Evolutionary conservation across 2,797 vertebrate genomes (phyloP).

Genomic region (Helicolenus hilgendorfi): DNA sequence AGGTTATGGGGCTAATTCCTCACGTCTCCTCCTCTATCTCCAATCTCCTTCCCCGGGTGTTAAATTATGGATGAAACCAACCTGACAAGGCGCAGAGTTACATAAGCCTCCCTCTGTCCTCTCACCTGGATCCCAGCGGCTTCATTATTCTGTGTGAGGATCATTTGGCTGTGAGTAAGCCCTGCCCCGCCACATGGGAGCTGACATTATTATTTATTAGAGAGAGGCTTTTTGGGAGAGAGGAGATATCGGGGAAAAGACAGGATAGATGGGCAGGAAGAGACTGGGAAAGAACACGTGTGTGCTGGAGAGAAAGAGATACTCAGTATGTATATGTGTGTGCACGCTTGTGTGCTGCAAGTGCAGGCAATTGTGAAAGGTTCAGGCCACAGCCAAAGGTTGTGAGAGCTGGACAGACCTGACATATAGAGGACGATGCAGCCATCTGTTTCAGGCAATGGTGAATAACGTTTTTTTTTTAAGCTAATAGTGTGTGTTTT

Average conservation of each 20-base stretch:
- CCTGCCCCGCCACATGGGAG: conserved; percentile 70
- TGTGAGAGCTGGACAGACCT: conserved; percentile 53
- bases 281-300: background rate
- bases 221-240: conserved; percentile 50
- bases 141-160: conserved; percentile 86
- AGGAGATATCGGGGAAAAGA: conserved; percentile 23
- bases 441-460: conserved; percentile 73
- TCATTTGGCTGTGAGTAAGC: conserved; percentile 85
- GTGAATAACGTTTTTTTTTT: conserved; percentile 31
- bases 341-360: conserved; percentile 17
- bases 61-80: conserved; percentile 85
- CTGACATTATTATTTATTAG: conserved; percentile 84
- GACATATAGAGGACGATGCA: conserved; percentile 67
- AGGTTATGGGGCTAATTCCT: conserved; percentile 81
- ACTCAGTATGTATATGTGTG: background rate
- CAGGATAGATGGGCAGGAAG: conserved; percentile 34
- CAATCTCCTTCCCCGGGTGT: conserved; percentile 67
- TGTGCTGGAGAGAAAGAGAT: background rate
- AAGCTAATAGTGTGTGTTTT: conserved; percentile 75
- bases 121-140: conserved; percentile 85
- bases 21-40: conserved; percentile 73
- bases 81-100: conserved; percentile 81
- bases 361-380: conserved; percentile 28
- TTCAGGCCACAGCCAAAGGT: conserved; percentile 56
- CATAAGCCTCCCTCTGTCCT: conserved; percentile 80